phyloP scores from a whole-genome alignment of 2,888 invertebrate genomes.

The Lepidonotus clava region DNA sequence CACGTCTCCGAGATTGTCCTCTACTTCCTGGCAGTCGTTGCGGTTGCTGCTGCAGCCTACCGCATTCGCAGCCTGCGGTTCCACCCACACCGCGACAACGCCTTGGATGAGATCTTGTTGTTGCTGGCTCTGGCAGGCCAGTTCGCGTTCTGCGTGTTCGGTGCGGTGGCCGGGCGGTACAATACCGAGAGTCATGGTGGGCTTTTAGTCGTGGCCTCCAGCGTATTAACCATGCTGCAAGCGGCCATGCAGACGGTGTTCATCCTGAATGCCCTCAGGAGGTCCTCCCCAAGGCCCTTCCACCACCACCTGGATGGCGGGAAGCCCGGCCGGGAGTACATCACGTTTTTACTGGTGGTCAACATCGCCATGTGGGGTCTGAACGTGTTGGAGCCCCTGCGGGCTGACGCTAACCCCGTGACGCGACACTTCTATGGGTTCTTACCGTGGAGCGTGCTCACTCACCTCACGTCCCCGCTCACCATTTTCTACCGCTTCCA shows the following conservation, averaged over 20 bases:
- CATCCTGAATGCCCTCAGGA: slow-evolving; percentile 94
- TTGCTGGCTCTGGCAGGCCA: slow-evolving; percentile 95
- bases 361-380: slow-evolving; percentile 98
- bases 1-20: slow-evolving; percentile 93
- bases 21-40: slow-evolving; percentile 91
- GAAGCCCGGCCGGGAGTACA: slow-evolving; percentile 96
- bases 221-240: slow-evolving; percentile 92
- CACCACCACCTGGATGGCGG: slow-evolving; percentile 96
- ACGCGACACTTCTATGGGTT: slow-evolving; percentile 95
- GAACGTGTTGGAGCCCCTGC: slow-evolving; percentile 95
- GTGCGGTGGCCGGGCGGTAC: slow-evolving; percentile 94
- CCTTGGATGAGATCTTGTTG: slow-evolving; percentile 83
- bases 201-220: slow-evolving; percentile 93
- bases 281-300: slow-evolving; percentile 93
- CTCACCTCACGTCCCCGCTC: slow-evolving; percentile 93
- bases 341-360: slow-evolving; percentile 96
- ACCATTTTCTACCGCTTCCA: slow-evolving; percentile 98
- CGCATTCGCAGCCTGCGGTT: slow-evolving; percentile 84
- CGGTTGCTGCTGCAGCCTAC: slow-evolving; percentile 92
- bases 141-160: slow-evolving; percentile 94
- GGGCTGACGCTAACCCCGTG: slow-evolving; percentile 94
- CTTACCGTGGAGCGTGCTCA: slow-evolving; percentile 94
- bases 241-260: slow-evolving; percentile 96
- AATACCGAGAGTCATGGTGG: slow-evolving; percentile 88
- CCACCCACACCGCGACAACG: slow-evolving; percentile 62